Evolutionary conservation across 2,113 vertebrate species (phyloP).

Genomic region (Phocoena phocoena): DNA sequence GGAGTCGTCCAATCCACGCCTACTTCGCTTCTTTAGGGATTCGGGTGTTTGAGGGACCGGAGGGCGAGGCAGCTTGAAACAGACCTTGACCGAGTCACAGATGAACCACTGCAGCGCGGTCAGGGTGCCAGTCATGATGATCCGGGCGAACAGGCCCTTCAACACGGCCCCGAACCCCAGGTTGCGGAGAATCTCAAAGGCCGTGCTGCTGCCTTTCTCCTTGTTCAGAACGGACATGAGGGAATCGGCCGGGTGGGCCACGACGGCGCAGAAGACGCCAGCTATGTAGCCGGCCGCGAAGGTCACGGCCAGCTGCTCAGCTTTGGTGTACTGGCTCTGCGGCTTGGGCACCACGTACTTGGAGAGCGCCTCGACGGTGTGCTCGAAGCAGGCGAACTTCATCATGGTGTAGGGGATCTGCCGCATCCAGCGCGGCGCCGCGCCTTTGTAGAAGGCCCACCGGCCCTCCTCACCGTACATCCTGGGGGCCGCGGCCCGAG

Average conservation of each 20-base stretch:
- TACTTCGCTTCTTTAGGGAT: not conserved
- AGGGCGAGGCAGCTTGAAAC: not conserved
- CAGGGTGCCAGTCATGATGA: constrained; percentile 64
- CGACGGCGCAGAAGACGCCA: constrained; percentile 63
- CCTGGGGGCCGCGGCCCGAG: constrained; percentile 32
- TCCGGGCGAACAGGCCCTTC: constrained; percentile 54
- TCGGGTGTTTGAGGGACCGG: not conserved
- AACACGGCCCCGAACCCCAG: constrained; percentile 37
- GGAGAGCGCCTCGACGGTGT: constrained; percentile 59
- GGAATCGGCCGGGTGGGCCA: constrained; percentile 69
- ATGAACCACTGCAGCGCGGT: constrained; percentile 70
- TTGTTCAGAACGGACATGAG: constrained; percentile 64
- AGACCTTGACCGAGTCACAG: constrained; percentile 65
- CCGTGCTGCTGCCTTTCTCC: constrained; percentile 62
- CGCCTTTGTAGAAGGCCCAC: constrained; percentile 72
- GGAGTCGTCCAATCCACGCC: accelerated
- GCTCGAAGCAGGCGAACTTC: constrained; percentile 75
- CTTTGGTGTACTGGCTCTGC: constrained; percentile 56
- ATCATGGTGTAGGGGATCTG: constrained; percentile 71
- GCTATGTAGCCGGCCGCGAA: constrained; percentile 69
- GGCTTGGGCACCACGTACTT: constrained; percentile 46
- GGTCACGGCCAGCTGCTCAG: constrained; percentile 71
- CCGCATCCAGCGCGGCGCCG: constrained; percentile 64
- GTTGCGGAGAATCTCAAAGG: not conserved
- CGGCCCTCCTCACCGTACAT: constrained; percentile 70